Evolutionary conservation across 2,797 vertebrate genomes (phyloP).

Genomic region (Buceros bicornis): DNA sequence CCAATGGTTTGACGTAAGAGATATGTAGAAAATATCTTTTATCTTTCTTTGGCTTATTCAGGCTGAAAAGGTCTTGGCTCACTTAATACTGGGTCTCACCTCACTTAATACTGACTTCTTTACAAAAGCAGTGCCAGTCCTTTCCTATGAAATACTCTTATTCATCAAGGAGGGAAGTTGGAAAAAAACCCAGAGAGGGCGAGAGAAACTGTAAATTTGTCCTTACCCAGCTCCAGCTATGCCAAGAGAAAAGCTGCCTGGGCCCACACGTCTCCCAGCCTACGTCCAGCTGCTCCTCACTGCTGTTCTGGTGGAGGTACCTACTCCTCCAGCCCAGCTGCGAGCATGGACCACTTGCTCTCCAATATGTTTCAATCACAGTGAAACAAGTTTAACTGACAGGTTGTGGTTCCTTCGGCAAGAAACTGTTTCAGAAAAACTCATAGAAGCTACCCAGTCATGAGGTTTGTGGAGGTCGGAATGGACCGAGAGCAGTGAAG

Average conservation of each 20-base stretch:
- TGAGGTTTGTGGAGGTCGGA: neutral
- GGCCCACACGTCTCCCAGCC: neutral
- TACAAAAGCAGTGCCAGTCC: neutral
- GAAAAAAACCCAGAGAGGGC: neutral
- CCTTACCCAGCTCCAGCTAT: neutral
- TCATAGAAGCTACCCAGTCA: neutral
- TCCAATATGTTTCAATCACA: neutral
- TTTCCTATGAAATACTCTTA: neutral
- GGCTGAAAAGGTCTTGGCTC: neutral
- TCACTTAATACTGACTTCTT: neutral
- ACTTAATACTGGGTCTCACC: neutral
- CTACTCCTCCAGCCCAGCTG: neutral
- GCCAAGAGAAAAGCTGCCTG: neutral
- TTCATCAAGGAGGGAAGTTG: neutral
- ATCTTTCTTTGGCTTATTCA: neutral
- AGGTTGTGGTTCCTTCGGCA: neutral
- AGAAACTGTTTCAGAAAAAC: neutral
- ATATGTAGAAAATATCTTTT: neutral
- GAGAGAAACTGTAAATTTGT: neutral
- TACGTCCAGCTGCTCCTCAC: conserved; percentile 22
- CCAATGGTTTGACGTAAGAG: neutral
- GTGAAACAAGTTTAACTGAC: neutral
- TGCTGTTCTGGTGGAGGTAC: neutral
- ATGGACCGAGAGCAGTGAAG: neutral
- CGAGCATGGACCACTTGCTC: neutral